These are phyloP conservation scores for Argyra leucocephala DNA, from an alignment of 2,888 invertebrate genomes.

Conservation along the genomic window DNA sequence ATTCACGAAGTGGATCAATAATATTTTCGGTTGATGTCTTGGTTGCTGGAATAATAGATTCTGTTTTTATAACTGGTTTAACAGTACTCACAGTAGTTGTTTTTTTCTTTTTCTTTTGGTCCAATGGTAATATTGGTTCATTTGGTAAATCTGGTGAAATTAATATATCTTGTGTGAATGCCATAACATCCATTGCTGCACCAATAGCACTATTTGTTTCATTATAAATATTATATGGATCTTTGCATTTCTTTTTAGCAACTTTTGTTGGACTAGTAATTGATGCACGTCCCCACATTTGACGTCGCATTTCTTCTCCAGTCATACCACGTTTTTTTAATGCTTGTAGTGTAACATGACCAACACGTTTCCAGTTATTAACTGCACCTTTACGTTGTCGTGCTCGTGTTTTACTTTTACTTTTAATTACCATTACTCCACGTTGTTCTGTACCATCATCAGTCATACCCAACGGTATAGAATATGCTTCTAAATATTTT, in stretches of 20 bases:
- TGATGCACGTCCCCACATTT: slow-evolving; percentile 87
- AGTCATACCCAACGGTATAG: slow-evolving; percentile 78
- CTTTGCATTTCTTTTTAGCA: slow-evolving; percentile 47
- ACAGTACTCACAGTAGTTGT: slow-evolving; percentile 23
- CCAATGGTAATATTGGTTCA: slow-evolving; percentile 22
- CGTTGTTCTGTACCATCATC: slow-evolving; percentile 77
- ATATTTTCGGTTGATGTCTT: not conserved
- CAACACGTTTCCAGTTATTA: slow-evolving; percentile 93
- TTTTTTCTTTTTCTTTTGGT: slow-evolving; percentile 22
- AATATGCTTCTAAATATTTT: slow-evolving; percentile 87
- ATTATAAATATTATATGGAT: slow-evolving; percentile 39
- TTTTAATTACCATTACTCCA: slow-evolving; percentile 97
- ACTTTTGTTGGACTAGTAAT: slow-evolving; percentile 76
- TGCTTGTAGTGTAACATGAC: slow-evolving; percentile 76
- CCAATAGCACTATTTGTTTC: slow-evolving; percentile 52
- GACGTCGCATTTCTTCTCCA: slow-evolving; percentile 71
- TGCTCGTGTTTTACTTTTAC: slow-evolving; percentile 90
- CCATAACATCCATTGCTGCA: slow-evolving; percentile 72
- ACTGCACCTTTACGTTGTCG: slow-evolving; percentile 93
- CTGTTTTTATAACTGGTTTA: slow-evolving; percentile 4
- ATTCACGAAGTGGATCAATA: slow-evolving; percentile 54
- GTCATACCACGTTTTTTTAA: slow-evolving; percentile 73
- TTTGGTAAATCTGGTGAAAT: slow-evolving; percentile 31
- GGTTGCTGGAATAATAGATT: not conserved
- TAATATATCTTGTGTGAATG: slow-evolving; percentile 68